Conservation (phyloP, 2,888 invertebrate species). For the Rugalucina vietnamica region DNA sequence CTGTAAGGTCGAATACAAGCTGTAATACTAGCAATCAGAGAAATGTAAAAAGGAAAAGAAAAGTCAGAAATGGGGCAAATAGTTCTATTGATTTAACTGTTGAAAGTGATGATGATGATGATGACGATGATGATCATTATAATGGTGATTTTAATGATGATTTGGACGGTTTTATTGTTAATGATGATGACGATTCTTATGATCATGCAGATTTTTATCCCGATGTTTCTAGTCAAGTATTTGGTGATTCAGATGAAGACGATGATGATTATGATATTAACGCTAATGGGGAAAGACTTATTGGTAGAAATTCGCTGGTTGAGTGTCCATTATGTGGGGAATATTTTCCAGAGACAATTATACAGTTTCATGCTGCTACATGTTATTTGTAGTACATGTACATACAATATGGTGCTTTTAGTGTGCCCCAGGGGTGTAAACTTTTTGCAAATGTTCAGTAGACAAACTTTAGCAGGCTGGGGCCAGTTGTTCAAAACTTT, state of each 20-base stretch:
- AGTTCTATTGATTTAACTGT: constrained; percentile 16
- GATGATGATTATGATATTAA: not conserved
- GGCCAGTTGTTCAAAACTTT: too few species aligned
- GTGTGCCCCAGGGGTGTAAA: too few species aligned
- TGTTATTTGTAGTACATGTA: constrained; percentile 48
- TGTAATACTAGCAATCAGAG: not conserved
- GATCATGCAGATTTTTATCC: not conserved
- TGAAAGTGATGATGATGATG: constrained; percentile 49
- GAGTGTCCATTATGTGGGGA: constrained; percentile 55
- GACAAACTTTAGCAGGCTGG: too few species aligned
- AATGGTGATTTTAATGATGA: constrained; percentile 37
- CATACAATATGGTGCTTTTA: too few species aligned
- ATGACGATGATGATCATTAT: constrained; percentile 62
- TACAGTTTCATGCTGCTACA: constrained; percentile 51
- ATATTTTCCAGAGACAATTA: constrained; percentile 34
- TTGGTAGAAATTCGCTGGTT: constrained; percentile 13
- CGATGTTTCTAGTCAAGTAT: not conserved
- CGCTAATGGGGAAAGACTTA: not conserved
- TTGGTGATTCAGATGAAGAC: not conserved
- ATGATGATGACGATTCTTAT: not conserved
- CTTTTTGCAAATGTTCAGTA: too few species aligned
- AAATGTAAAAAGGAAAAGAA: not conserved
- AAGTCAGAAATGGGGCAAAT: not conserved
- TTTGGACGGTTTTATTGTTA: not conserved
- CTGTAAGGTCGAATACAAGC: not conserved